Evolutionary conservation across 2,888 invertebrate genomes (phyloP), one percentile per base, ranked within the genome.

Genomic region (Hemistola chrysoprasaria): DNA sequence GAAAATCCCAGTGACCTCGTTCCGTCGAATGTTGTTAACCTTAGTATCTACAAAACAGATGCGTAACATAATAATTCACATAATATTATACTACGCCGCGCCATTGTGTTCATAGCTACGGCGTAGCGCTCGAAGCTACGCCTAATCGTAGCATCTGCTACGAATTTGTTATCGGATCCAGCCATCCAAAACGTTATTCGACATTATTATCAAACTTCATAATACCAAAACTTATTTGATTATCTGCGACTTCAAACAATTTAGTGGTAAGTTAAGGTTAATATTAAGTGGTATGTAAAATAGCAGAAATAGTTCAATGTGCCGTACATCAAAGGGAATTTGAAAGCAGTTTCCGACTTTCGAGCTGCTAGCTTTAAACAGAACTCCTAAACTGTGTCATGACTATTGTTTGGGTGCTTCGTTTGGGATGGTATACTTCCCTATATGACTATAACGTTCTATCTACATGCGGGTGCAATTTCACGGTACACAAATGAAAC

Each of bases 61-160:
- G n/a, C n/a, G n/a, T n/a, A n/a, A n/a, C n/a, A n/a, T n/a, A n/a
- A n/a, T n/a, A n/a, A n/a, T n/a, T n/a, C n/a, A n/a, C n/a, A n/a
- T n/a, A n/a, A n/a, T n/a, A n/a, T n/a, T n/a, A n/a, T n/a, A 10
- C 95, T 95, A 95, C 77, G 93, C 94, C 90, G 22, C 26, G 28
- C 27, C 11, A 3, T 22, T 35, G 22, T 39, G 9, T 21, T 26
- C n/a, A 6, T 8, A 8, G 25, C 6, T 28, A 8, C 31, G 33
- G 6, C 16, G 8, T 26, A 30, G 16, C 10, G 6, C 8, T 9
- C 24, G 25, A 26, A 34, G 34, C 20, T 30, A 28, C n/a, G n/a
- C n/a, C n/a, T 5, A 22, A 11, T 20, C 30, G 30, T 31, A 34
- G 33, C 30, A 25, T 7, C n/a, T 26, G 30, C 31, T 25, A 26